Percentiles rank a stretch among this genome's conserved stretches.
phyloP scores from a whole-genome alignment of 2,888 invertebrate genomes.

The Drosophila neonasuta region DNA sequence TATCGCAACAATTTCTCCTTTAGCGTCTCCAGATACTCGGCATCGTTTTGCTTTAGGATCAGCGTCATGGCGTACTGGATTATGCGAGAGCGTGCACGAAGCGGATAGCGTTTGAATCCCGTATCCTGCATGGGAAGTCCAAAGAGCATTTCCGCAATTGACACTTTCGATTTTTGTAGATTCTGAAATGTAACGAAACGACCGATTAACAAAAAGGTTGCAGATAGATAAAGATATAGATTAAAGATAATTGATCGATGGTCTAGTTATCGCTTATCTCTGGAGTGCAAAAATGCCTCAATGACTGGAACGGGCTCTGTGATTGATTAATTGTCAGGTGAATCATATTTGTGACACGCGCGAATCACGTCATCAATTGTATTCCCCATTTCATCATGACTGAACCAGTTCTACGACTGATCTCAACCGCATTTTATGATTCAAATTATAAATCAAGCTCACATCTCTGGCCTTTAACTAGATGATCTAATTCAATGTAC shows the following conservation, averaged over 20 bases:
- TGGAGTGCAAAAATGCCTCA: constrained; percentile 10
- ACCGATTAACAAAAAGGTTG: constrained; percentile 12
- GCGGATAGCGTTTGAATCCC: constrained; percentile 93
- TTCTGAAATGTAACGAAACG: constrained; percentile 83
- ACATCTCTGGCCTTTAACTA: too few relatives aligned
- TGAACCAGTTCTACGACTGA: too few relatives aligned
- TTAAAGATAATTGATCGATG: constrained; percentile 12
- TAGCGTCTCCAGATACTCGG: constrained; percentile 89
- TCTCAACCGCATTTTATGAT: too few relatives aligned
- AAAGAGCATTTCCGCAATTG: constrained; percentile 94
- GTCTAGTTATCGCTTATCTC: constrained; percentile 25
- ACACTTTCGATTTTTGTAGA: constrained; percentile 91
- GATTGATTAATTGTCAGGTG: constrained; percentile 19
- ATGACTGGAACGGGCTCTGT: neutral
- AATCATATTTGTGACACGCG: constrained; percentile 8
- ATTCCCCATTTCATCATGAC: neutral
- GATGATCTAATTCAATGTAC: too few relatives aligned
- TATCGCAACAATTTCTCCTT: constrained; percentile 86
- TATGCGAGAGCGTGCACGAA: constrained; percentile 91
- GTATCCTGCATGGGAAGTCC: constrained; percentile 95
- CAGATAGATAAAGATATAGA: constrained; percentile 6
- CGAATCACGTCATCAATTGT: neutral
- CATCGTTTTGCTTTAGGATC: constrained; percentile 90
- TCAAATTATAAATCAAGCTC: too few relatives aligned
- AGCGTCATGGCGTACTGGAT: constrained; percentile 95